Conservation (phyloP, 1,140 invertebrate species). For the Onthophagus taurus region DNA sequence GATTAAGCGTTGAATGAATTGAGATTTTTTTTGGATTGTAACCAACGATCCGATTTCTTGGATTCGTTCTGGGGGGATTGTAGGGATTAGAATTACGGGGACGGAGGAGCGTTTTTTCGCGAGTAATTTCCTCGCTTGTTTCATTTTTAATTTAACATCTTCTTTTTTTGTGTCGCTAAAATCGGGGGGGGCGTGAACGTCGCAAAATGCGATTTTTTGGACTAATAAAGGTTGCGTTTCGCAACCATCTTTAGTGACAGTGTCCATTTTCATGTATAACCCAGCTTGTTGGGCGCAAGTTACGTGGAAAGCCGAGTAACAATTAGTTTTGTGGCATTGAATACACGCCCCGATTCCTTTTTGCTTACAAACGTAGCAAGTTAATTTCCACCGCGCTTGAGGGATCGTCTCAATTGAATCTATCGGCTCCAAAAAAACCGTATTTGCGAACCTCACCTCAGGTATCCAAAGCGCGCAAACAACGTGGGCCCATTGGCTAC, state of each 20-base stretch:
- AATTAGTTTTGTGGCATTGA: conserved; percentile 94
- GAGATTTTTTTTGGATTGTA: conserved; percentile 63
- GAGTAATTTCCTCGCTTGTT: conserved; percentile 60
- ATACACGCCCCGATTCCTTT: conserved; percentile 92
- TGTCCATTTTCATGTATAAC: conserved; percentile 93
- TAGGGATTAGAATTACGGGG: conserved; percentile 88
- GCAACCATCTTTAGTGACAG: conserved; percentile 57
- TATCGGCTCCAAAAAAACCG: conserved; percentile 94
- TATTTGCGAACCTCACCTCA: conserved; percentile 96
- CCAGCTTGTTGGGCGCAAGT: conserved; percentile 97
- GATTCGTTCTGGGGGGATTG: conserved; percentile 81
- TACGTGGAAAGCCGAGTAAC: conserved; percentile 96
- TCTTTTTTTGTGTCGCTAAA: conserved; percentile 29
- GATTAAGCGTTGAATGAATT: conserved; percentile 80
- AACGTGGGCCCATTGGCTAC: conserved; percentile 95
- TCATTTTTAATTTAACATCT: conserved; percentile 57
- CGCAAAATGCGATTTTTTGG: conserved; percentile 92
- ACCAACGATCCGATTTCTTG: conserved; percentile 72
- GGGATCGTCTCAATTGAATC: conserved; percentile 95
- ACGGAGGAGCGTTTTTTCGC: conserved; percentile 79
- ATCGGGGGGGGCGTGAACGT: conserved; percentile 83
- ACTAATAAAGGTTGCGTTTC: conserved; percentile 66
- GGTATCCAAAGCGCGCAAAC: conserved; percentile 99
- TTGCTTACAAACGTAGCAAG: conserved; percentile 95
- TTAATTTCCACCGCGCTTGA: conserved; percentile 86